Conservation (phyloP, 2,888 invertebrate genomes). For the Prosopocoilus inquinatus region DNA sequence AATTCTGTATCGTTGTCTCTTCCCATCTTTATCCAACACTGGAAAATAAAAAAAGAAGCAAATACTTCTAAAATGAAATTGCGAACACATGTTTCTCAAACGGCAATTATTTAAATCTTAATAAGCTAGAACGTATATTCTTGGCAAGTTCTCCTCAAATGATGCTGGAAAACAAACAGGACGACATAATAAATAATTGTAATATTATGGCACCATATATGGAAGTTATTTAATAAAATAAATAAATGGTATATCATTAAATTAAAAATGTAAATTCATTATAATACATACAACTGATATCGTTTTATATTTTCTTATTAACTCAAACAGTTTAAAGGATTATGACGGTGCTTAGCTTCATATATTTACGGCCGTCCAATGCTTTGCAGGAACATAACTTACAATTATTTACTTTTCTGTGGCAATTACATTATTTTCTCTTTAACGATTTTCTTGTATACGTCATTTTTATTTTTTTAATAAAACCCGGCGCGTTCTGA, state of each 20-base stretch:
- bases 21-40: no score
- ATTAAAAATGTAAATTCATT: slow-evolving; percentile 17
- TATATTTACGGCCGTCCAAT: neutral
- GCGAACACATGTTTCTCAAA: no score
- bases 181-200: slow-evolving; percentile 1
- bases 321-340: slow-evolving; percentile 4
- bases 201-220: neutral
- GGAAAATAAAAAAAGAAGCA: no score
- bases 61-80: no score
- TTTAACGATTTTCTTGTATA: neutral
- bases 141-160: no score
- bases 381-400: neutral
- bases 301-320: slow-evolving; percentile 8
- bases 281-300: slow-evolving; percentile 8
- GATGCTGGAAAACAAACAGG: neutral
- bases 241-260: slow-evolving; percentile 10
- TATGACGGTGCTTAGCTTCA: slow-evolving; percentile 1
- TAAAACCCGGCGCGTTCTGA: neutral
- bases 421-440: slow-evolving; percentile 9
- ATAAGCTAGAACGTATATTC: no score
- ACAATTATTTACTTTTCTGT: slow-evolving; percentile 12
- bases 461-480: neutral
- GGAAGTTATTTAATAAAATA: slow-evolving; percentile 13
- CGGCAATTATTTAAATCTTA: no score
- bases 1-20: no score